Evolutionary conservation across 2,888 invertebrate species (phyloP).

Genomic region (Gastracanthus pulcherrimus): DNA sequence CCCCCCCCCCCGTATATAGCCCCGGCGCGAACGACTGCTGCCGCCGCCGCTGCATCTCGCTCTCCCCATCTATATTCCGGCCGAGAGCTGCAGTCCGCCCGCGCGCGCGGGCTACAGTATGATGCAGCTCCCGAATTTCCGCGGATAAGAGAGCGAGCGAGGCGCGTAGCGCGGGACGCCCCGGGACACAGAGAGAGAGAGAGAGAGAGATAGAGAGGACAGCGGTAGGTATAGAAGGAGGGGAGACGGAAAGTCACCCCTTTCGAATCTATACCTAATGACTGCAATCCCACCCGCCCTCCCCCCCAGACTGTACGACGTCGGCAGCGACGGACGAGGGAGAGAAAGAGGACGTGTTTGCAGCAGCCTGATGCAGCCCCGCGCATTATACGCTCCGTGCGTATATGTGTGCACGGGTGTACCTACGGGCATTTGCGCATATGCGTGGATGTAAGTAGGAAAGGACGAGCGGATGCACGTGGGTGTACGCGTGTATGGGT

Average conservation of each 20-base stretch:
- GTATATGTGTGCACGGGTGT: not conserved
- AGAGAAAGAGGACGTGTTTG: conserved; percentile 8
- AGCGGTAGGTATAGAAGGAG: conserved; percentile 24
- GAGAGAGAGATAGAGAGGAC: conserved; percentile 26
- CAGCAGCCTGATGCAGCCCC: conserved; percentile 11
- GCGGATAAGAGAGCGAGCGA: conserved; percentile 70
- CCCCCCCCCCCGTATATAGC: conserved; percentile 69
- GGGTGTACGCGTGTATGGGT: no score
- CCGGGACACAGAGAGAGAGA: conserved; percentile 12
- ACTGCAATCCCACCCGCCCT: conserved; percentile 63
- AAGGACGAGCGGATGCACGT: no score
- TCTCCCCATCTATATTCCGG: conserved; percentile 3
- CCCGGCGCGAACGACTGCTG: conserved; percentile 59
- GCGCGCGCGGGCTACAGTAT: conserved; percentile 18
- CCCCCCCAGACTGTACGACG: conserved; percentile 2
- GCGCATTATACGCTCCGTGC: not conserved
- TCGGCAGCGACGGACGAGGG: not conserved
- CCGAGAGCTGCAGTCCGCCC: conserved; percentile 22
- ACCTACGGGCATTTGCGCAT: not conserved
- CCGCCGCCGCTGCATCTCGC: conserved; percentile 65
- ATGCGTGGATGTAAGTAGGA: not conserved
- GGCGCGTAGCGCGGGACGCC: no score
- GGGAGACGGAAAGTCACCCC: conserved; percentile 67
- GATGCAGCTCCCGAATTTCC: conserved; percentile 68
- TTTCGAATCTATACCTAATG: conserved; percentile 70